Evolutionary conservation across 2,797 vertebrate genomes (phyloP), one percentile per base, ranked within the genome.

Genomic region (Sebastolobus alascanus): DNA sequence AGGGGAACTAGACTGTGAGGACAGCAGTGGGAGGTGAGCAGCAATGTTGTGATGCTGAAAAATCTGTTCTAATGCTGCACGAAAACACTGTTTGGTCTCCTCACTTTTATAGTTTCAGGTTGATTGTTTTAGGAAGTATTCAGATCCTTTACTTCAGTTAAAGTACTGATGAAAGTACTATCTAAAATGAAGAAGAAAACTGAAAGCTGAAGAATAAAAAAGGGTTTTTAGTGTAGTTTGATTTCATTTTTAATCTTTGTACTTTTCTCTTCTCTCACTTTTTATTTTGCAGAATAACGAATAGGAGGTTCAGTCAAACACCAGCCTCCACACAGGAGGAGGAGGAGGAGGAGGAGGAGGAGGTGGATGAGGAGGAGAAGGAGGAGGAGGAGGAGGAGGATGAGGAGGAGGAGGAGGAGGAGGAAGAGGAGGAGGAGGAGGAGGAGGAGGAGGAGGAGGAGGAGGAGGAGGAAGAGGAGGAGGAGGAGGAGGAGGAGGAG

Each of bases 261-360:
- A 8, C 18, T 56, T 27, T 14, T 56, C n/a, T 55, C 22, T 56
- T 56, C n/a, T 54, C 25, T 14, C 25, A 14, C 6, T 56, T 27
- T 58, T 27, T 27, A 29, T 58, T 58, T 60, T 60, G 29, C 58
- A 60, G 75, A 70, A 37, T 12, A 29, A 67, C 50, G 58, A 29
- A 6, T 16, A 33, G 18, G 43, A 77, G 18, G 27, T 66, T 68
- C 25, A 29, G 11, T 55, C 25, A 63, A 38, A 74, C 40, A 20
- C 33, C 12, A 50, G 64, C 33, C 63, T 31, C n/a, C 63, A n/a
- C 20, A 22, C 50, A 16, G 29, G 56, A 59, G 29, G 58, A 60
- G 0, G 29, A 33, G 8, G 20, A 67, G 4, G 64, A 74, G 29
- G 61, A 60, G 3, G 22, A 71, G 1, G 60, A 64, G 1, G 66